Base-by-base conservation (phyloP, 2,888 invertebrate species). In the Melipona bicolor region DNA sequence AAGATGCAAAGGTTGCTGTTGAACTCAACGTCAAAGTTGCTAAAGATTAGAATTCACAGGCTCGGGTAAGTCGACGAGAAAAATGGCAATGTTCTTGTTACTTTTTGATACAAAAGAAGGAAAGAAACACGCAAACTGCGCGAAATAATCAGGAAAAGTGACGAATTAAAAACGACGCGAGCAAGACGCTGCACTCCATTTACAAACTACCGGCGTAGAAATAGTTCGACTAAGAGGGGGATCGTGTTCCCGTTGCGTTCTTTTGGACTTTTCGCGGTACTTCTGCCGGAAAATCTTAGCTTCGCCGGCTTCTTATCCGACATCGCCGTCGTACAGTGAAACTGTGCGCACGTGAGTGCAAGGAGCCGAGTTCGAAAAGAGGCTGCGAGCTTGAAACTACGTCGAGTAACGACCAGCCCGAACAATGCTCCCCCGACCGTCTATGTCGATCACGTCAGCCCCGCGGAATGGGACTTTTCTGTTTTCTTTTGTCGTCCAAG, bases 381-480 rank as follows among this genome's bases (percentile, higher is more conserved):
- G 21, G 82, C 56, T 77, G 77, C 61, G 43, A 75, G 62, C 24
- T 76, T 36, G 59, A 78, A 78, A 84, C 76, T 77, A 70, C 56
- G 61, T 15, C 73, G 73, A 72, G 81, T 84, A 84, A 84, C 78
- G 84, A 84, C 71, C 56, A 61, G 56, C 50, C 54, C 81, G 80
- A 82, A 83, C 86, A 82, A 87, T 85, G 50, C 72, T 62, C 62
- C 77, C 1, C 27, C 27, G 82, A 56, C 72, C 69, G 69, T 78
- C 86, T 80, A 79, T 76, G 86, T 80, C 86, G 86, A 86, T 85
- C 86, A 83, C 79, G 77, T 77, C 73, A 68, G 24, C 68, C 32
- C 67, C 76, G n/a, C 50, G 43, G 70, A 69, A 74, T 36, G 59
- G 59, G 59, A 43, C 64, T 87, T 87, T 64, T 43, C 85, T 75